These are phyloP conservation scores for Simalia tracyae DNA, from an alignment of 2,797 vertebrate genomes.

Conservation along the genomic window DNA sequence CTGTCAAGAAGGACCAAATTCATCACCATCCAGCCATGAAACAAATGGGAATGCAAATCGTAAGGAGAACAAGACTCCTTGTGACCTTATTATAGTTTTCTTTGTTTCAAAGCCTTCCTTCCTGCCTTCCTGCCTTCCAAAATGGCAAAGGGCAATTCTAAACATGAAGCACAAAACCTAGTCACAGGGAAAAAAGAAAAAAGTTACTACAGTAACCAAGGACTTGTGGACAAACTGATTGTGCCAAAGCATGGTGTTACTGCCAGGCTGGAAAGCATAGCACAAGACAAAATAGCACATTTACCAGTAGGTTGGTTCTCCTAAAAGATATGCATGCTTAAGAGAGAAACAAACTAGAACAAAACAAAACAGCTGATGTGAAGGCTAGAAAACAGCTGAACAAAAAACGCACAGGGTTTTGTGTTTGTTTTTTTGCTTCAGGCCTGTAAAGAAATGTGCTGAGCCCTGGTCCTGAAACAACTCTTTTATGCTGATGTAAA, in stretches of 20 bases:
- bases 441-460: slow-evolving; percentile 61
- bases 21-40: slow-evolving; percentile 63
- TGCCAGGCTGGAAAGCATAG: slow-evolving; percentile 75
- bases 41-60: slow-evolving; percentile 64
- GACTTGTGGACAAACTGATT: slow-evolving; percentile 74
- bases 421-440: slow-evolving; percentile 56
- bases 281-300: slow-evolving; percentile 73
- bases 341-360: slow-evolving; percentile 70
- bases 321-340: slow-evolving; percentile 77
- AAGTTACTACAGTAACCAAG: slow-evolving; percentile 72
- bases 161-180: slow-evolving; percentile 71
- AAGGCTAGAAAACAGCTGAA: slow-evolving; percentile 73
- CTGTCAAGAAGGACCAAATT: slow-evolving; percentile 57
- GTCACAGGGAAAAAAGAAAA: slow-evolving; percentile 65
- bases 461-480: slow-evolving; percentile 62
- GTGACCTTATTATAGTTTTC: slow-evolving; percentile 62
- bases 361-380: slow-evolving; percentile 53
- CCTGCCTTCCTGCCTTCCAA: background rate
- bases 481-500: slow-evolving; percentile 58
- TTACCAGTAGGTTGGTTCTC: slow-evolving; percentile 74
- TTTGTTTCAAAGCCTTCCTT: slow-evolving; percentile 53
- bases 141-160: slow-evolving; percentile 76
- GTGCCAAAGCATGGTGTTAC: slow-evolving; percentile 77
- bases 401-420: slow-evolving; percentile 65
- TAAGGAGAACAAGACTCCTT: slow-evolving; percentile 72